Base-by-base conservation (phyloP, 2,113 vertebrate species). In the Vidua chalybeata region DNA sequence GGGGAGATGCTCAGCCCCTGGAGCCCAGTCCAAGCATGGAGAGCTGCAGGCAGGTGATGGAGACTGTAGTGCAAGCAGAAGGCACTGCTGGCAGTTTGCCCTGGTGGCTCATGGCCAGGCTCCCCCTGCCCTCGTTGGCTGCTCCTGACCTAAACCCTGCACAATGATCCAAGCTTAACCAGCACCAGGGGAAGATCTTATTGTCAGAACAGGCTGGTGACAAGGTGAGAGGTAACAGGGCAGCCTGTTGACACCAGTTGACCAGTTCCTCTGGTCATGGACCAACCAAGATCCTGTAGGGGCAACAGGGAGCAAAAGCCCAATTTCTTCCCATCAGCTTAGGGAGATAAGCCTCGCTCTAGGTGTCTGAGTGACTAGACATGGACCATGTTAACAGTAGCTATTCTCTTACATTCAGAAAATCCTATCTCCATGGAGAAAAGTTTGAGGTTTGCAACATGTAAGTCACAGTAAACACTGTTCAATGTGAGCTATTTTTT, bases 31-130 rank as follows among this genome's bases (percentile, higher is more conserved):
- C 75, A 31, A 27, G 28, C 3, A 0, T 0, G 11, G n/a, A 71
- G 30, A 68, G 21, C 39, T 75, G 33, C 2, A 4, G 27, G 45
- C 16, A 24, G 41, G 27, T 0, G 1, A 37, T 17, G 26, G 39
- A 73, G 30, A 4, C 13, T 51, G 28, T 22, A 0, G 0, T 5
- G 4, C 28, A 54, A n/a, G 16, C 86, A 88, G 14, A 16, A 82
- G 26, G 35, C 56, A 21, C 46, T 49, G 26, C 59, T 27, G 1
- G 15, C 68, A 56, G 39, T 24, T 31, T 15, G 27, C 56, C 48
- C 35, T 26, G 23, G 37, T 4, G 2, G 31, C 31, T 39, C 2
- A 0, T 17, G 41, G n/a, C 35, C 41, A 52, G 59, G 41, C 9
- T 81, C 15, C 12, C 35, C 27, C 55, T 56, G 30, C 24, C 28